Base-by-base conservation (phyloP, 2,888 invertebrate genomes). In the Nymphalis polychloros region DNA sequence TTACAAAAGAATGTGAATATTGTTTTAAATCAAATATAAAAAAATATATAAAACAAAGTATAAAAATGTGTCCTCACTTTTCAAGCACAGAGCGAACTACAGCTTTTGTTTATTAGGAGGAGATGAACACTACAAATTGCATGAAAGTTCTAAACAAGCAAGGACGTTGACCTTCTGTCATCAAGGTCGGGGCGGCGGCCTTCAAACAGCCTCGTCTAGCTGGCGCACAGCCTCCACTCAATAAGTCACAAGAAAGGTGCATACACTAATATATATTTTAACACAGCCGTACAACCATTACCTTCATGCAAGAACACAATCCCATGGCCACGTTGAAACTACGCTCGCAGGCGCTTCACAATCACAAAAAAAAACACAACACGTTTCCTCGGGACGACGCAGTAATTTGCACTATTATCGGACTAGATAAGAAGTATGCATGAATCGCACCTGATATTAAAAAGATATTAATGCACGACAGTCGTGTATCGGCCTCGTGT, bases 171-270 rank as follows among this genome's bases (percentile, higher is more conserved):
- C 90, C 91, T 90, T 90, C 87, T 85, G 86, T 82, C 86, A 87
- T 81, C 88, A 92, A 92, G 92, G 92, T 92, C 92, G 89, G 83
- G 84, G 81, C 86, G 87, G 85, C 90, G 92, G 92, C 92, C 92
- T 92, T 92, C 92, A 89, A 84, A 87, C 87, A 88, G 89, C 87
- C 90, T 89, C 87, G 89, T 85, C 88, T 87, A 86, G 85, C 79
- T 84, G 79, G 81, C 84, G 80, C 83, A 81, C 82, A 81, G 83
- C 79, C 84, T 86, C 82, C 84, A 80, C 78, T 80, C 79, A 79
- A 78, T 76, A 79, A 83, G 83, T 84, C 82, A 78, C 82, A 79
- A 81, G 79, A 77, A 79, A 81, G 75, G 81, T 82, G 77, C 84
- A 83, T 82, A 84, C 79, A 82, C 81, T 80, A 79, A 82, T 27